Evolutionary conservation across 2,888 invertebrate species (phyloP).

Genomic region (Ophion costatus): DNA sequence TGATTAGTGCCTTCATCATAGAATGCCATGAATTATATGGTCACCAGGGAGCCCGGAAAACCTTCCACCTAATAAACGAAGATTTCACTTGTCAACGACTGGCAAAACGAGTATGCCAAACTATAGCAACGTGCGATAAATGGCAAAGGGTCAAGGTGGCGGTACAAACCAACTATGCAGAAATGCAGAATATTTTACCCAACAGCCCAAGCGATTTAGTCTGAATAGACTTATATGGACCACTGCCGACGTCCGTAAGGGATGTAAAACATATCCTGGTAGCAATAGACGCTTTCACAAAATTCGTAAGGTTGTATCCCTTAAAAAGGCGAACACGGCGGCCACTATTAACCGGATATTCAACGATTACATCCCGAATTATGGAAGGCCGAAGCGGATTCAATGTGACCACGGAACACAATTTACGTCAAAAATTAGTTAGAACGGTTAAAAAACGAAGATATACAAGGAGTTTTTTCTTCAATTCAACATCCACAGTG

Average conservation of each 20-base stretch:
- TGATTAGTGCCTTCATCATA: no score
- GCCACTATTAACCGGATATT: neutral
- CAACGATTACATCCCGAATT: neutral
- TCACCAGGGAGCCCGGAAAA: no score
- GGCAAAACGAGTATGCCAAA: no score
- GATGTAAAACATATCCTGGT: constrained; percentile 2
- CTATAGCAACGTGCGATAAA: no score
- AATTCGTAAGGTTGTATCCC: neutral
- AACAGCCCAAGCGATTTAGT: neutral
- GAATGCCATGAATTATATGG: no score
- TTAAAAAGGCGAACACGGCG: neutral
- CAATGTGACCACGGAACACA: constrained; percentile 42
- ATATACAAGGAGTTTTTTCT: neutral
- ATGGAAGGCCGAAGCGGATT: constrained; percentile 5
- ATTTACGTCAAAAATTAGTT: constrained; percentile 13
- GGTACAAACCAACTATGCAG: neutral
- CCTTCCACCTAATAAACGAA: no score
- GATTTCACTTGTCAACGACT: no score
- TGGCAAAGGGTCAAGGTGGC: neutral
- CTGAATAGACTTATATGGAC: constrained; percentile 28
- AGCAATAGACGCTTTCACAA: constrained; percentile 15
- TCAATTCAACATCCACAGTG: constrained; percentile 37
- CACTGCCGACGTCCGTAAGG: neutral
- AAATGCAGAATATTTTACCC: neutral
- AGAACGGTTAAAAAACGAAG: neutral